A percentile compares a stretch with the other conserved stretches of the same genome.
phyloP scores from a whole-genome alignment of 1,140 invertebrate species.

The Cherax destructor region DNA sequence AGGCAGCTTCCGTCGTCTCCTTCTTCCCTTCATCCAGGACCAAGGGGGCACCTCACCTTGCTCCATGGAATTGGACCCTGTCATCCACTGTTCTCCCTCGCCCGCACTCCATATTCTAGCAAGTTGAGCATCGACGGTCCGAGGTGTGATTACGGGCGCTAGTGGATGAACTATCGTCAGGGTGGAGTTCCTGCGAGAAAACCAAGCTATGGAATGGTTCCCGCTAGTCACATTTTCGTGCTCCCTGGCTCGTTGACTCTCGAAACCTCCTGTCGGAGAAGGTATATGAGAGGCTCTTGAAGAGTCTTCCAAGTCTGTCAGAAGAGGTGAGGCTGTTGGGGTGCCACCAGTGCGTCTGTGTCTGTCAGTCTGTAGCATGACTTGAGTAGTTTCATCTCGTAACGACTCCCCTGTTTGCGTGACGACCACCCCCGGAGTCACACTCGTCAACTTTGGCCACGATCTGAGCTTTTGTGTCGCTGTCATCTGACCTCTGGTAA shows the following conservation, averaged over 20 bases:
- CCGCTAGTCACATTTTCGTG: too few relatives aligned
- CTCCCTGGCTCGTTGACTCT: background rate
- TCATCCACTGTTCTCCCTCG: constrained; percentile 28
- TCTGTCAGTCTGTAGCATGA: background rate
- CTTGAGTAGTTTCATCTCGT: background rate
- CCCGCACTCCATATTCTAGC: constrained; percentile 47
- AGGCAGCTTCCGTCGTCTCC: constrained; percentile 18
- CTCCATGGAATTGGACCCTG: background rate
- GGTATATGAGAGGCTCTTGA: background rate
- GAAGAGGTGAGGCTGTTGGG: background rate
- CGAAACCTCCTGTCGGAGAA: background rate
- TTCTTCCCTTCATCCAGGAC: constrained; percentile 30
- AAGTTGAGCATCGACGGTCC: constrained; percentile 13
- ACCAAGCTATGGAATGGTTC: background rate
- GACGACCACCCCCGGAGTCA: background rate
- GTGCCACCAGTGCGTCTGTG: background rate
- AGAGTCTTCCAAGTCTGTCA: background rate
- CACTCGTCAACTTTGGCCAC: background rate
- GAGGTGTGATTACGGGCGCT: background rate
- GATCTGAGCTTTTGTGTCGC: background rate
- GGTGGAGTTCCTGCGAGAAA: background rate
- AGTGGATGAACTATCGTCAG: background rate
- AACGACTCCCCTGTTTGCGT: background rate
- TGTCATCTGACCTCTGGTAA: background rate
- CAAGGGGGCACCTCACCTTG: constrained; percentile 9